These are phyloP conservation scores for Campoletis raptor DNA, from an alignment of 2,888 invertebrate genomes.

Conservation along the genomic window DNA sequence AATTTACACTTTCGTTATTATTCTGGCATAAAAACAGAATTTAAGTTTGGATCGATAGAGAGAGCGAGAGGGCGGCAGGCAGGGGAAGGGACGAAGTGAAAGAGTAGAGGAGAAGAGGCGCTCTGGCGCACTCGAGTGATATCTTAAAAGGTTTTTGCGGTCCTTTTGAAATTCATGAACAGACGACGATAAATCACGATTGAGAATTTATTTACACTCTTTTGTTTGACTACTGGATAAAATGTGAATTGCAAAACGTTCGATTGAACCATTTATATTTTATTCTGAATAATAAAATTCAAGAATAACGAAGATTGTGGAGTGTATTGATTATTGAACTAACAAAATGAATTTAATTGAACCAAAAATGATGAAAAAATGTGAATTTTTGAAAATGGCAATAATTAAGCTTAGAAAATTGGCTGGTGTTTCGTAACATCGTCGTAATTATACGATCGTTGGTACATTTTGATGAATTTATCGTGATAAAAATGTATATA, in stretches of 20 bases:
- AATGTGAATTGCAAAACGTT: conserved; percentile 10
- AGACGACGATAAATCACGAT: conserved; percentile 19
- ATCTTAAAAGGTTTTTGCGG: conserved; percentile 50
- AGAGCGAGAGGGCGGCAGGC: not conserved
- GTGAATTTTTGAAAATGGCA: not conserved
- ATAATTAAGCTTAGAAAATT: not conserved
- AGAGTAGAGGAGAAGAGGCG: conserved; percentile 15
- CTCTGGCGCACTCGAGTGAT: conserved; percentile 16
- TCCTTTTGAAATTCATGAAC: conserved; percentile 31
- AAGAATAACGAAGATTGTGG: not conserved
- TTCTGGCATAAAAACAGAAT: not conserved
- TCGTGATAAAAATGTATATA: not conserved
- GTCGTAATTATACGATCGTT: not conserved
- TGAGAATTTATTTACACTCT: conserved; percentile 35
- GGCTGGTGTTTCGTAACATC: not conserved
- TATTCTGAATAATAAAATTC: not conserved
- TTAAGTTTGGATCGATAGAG: not conserved
- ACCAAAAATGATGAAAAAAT: not conserved
- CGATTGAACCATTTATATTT: not conserved
- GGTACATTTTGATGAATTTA: not conserved
- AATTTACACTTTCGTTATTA: conserved; percentile 3
- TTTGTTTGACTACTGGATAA: conserved; percentile 22
- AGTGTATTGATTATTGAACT: not conserved
- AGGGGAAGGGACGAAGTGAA: not conserved
- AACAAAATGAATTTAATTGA: not conserved